Base-by-base conservation (phyloP, 1,140 invertebrate species). In the Trachelipus rathkii region DNA sequence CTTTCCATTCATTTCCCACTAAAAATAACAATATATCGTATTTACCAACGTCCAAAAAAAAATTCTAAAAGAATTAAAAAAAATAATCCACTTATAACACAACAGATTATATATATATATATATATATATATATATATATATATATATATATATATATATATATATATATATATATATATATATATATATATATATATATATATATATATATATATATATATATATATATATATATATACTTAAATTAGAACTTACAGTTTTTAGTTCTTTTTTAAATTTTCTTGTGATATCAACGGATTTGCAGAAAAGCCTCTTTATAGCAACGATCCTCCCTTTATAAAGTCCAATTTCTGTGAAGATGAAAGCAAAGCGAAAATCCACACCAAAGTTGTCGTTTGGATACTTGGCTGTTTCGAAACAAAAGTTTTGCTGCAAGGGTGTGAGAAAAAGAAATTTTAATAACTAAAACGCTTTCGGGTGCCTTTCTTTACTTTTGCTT, bases 261-360 rank as follows among this genome's bases (percentile, higher is more conserved):
- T 97, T 97, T 69, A 98, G 88, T 87, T 98, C 95, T 83, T 95
- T 96, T 84, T 97, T 97, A 88, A 97, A 95, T 82, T 92, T 91
- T 69, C 95, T 86, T 0, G 90, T 95, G 10, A 97, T 92, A 82
- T 97, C 95, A 23, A 96, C 91, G 46, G 91, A 91, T 85, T 93
- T 93, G 83, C 93, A 92, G 73, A 91, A 87, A 0, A 96, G 88
- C 73, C 91, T 90, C 82, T 96, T 96, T 11, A 98, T 89, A 0
- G 95, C 94, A 46, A 96, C 91, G 15, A 91, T 89, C 82, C 92
- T 88, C 0, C 95, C 95, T 81, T 92, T 92, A 84, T 96, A 97
- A 33, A 95, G 89, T 0, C 93, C 95, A 7, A 97, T 91, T 81
- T 92, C 90, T 0, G 94, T 95, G 84, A 93, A 96, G 77, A 96